Evolutionary conservation across 2,888 invertebrate species (phyloP).

Genomic region (Brachynemurus nebulosus): DNA sequence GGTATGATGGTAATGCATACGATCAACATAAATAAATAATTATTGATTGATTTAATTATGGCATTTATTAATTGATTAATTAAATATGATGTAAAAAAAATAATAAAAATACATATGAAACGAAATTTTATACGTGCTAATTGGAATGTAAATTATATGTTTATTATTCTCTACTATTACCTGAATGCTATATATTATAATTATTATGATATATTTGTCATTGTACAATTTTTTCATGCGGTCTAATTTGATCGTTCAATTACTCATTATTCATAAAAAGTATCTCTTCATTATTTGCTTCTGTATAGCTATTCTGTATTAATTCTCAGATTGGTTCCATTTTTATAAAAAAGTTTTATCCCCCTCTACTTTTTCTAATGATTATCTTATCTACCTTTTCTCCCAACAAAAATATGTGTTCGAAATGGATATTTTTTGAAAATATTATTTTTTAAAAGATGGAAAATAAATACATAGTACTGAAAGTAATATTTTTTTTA

Average conservation of each 20-base stretch:
- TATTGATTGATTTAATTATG: slow-evolving; percentile 11
- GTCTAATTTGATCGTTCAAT: slow-evolving; percentile 8
- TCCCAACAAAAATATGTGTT: too few species aligned
- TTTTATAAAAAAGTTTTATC: too few species aligned
- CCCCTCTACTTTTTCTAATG: too few species aligned
- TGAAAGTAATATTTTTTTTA: too few species aligned
- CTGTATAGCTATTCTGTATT: slow-evolving; percentile 9
- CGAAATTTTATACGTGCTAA: slow-evolving; percentile 11
- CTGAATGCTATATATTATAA: slow-evolving; percentile 3
- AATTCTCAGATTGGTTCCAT: background rate
- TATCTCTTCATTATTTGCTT: slow-evolving; percentile 9
- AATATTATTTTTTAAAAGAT: too few species aligned
- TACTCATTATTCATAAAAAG: slow-evolving; percentile 1
- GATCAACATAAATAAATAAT: slow-evolving; percentile 8
- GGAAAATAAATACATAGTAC: too few species aligned
- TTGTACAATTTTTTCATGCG: slow-evolving; percentile 7
- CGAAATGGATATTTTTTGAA: too few species aligned
- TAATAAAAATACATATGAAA: slow-evolving; percentile 9
- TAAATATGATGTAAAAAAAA: slow-evolving; percentile 7
- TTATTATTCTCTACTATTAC: background rate
- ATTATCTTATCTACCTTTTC: too few species aligned
- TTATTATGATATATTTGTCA: slow-evolving; percentile 6
- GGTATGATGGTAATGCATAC: slow-evolving; percentile 3
- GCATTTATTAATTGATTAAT: slow-evolving; percentile 7
- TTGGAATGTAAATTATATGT: slow-evolving; percentile 1